Conservation (phyloP, 2,113 vertebrate genomes). For the Anguilla japonica region DNA sequence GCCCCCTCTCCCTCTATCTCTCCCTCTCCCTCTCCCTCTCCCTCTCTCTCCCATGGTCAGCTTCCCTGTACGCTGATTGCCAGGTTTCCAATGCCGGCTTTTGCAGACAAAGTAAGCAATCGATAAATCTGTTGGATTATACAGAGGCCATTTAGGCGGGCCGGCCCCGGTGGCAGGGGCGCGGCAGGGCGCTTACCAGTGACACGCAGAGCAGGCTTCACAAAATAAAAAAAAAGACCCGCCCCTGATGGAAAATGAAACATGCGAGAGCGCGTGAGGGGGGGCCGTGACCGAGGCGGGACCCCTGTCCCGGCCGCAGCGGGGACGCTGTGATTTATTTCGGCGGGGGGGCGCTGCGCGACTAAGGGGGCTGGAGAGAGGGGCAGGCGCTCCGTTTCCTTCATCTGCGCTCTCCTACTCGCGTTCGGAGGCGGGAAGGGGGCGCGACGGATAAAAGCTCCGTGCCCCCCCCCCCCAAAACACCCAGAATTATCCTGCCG, state of each 20-base stretch:
- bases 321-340: constrained; percentile 56
- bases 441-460: constrained; percentile 47
- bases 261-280: not conserved
- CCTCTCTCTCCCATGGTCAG: constrained; percentile 34
- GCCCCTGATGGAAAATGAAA: not conserved
- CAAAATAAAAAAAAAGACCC: too few relatives aligned
- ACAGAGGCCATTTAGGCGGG: constrained; percentile 28
- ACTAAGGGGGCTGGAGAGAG: constrained; percentile 40
- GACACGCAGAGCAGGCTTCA: constrained; percentile 40
- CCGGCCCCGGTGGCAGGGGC: constrained; percentile 22
- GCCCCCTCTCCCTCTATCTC: constrained; percentile 12
- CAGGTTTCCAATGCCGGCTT: not conserved
- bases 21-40: too few relatives aligned
- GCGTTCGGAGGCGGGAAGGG: constrained; percentile 48
- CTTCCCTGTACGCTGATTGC: constrained; percentile 25
- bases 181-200: constrained; percentile 23
- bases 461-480: constrained; percentile 47
- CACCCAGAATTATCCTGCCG: constrained; percentile 34
- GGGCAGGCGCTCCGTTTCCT: constrained; percentile 32
- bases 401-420: constrained; percentile 38
- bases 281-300: constrained; percentile 26
- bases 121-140: constrained; percentile 49
- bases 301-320: constrained; percentile 33
- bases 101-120: constrained; percentile 36
- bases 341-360: constrained; percentile 36